Percentiles rank a stretch among this genome's conserved stretches.
phyloP scores from a whole-genome alignment of 2,797 vertebrate species.

The Scolopax bukidnonensis region DNA sequence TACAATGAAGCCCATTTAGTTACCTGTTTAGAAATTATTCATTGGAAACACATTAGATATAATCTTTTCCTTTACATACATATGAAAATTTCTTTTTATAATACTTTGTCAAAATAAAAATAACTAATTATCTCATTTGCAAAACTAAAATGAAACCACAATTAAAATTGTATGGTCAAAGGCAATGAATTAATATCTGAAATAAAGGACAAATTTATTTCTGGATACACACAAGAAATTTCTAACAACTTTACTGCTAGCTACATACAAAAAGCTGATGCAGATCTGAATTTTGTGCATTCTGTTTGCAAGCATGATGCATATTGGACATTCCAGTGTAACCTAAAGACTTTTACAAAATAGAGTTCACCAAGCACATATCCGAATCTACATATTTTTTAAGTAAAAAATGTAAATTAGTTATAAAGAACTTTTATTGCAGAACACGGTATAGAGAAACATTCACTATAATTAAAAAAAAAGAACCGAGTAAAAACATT shows the following conservation, averaged over 20 bases:
- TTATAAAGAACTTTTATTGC: not conserved
- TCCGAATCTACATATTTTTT: not conserved
- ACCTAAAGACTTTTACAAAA: not conserved
- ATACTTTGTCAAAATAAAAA: not conserved
- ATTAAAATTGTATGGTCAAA: not conserved
- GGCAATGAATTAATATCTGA: not conserved
- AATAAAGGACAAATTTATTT: not conserved
- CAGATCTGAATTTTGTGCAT: not conserved
- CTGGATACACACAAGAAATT: not conserved
- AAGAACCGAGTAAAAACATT: not conserved
- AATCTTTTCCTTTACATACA: not conserved
- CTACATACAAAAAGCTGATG: not conserved
- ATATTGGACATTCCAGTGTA: not conserved
- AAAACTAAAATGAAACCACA: not conserved
- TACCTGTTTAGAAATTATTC: not conserved
- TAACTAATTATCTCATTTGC: not conserved
- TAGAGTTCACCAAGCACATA: not conserved
- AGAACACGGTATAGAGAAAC: not conserved
- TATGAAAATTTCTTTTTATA: not conserved
- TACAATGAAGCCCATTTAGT: not conserved
- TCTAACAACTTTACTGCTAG: not conserved
- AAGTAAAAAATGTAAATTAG: not conserved
- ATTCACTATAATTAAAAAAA: not conserved
- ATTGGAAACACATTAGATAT: not conserved
- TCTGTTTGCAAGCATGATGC: not conserved